Conservation (phyloP, 1,140 invertebrate genomes). For the Anoplolepis gracilipes region DNA sequence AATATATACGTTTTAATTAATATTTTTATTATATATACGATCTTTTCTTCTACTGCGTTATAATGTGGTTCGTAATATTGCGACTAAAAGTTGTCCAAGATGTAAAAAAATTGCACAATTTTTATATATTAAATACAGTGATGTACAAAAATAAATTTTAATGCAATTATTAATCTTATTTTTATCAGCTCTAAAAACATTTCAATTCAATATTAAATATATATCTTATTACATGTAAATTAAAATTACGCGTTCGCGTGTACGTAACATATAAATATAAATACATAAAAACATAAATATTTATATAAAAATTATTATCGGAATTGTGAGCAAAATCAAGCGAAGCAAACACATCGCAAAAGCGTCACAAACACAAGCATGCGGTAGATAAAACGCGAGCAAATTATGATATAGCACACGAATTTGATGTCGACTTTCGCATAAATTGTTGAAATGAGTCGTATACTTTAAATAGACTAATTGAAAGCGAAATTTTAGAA, state of each 20-base stretch:
- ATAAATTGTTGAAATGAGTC: background rate
- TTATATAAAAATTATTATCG: background rate
- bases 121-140: background rate
- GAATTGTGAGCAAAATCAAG: conserved; percentile 49
- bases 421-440: conserved; percentile 31
- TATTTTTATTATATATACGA: conserved; percentile 18
- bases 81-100: conserved; percentile 1
- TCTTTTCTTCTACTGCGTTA: background rate
- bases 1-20: conserved; percentile 5
- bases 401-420: background rate
- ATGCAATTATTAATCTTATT: background rate
- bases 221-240: background rate
- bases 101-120: background rate
- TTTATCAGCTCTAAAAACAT: no score
- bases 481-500: background rate
- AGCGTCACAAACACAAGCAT: conserved; percentile 61
- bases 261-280: no score
- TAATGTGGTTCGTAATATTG: background rate
- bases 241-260: background rate
- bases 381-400: conserved; percentile 25
- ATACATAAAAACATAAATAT: conserved; percentile 3
- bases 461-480: no score
- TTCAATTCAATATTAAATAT: background rate
- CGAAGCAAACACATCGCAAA: conserved; percentile 65
- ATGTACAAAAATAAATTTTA: background rate